phyloP scores from a whole-genome alignment of 2,113 vertebrate species.

The Melospiza georgiana region DNA sequence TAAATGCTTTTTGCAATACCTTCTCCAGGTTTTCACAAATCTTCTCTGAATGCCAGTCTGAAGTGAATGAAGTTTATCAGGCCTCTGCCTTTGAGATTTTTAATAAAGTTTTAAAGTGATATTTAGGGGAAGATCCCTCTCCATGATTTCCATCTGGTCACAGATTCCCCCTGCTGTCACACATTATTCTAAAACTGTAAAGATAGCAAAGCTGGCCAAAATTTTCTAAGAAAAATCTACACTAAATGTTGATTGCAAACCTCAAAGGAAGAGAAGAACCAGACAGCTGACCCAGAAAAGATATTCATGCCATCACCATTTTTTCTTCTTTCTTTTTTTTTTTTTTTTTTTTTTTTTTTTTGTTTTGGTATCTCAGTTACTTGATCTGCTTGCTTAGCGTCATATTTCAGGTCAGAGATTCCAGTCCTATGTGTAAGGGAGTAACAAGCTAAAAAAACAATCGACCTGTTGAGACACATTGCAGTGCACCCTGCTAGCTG shows the following conservation, averaged over 20 bases:
- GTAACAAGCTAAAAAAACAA: not conserved
- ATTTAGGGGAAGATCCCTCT: not conserved
- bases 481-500: not conserved
- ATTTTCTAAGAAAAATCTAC: not conserved
- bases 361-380: not conserved
- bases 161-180: fast-evolving
- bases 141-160: not conserved
- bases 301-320: not conserved
- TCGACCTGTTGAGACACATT: not conserved
- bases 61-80: not conserved
- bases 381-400: not conserved
- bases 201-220: not conserved
- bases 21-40: not conserved
- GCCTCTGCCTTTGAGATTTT: not conserved
- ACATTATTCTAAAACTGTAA: not conserved
- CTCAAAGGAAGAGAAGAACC: conserved; percentile 20
- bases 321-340: not conserved
- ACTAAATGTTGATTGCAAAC: not conserved
- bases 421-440: not conserved
- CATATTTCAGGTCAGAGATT: conserved; percentile 15
- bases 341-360: not conserved
- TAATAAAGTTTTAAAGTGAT: not conserved
- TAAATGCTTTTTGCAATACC: not conserved
- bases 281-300: not conserved
- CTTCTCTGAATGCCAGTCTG: not conserved